Base-by-base conservation (phyloP, 2,113 vertebrate species). In the Neoarius graeffei region DNA sequence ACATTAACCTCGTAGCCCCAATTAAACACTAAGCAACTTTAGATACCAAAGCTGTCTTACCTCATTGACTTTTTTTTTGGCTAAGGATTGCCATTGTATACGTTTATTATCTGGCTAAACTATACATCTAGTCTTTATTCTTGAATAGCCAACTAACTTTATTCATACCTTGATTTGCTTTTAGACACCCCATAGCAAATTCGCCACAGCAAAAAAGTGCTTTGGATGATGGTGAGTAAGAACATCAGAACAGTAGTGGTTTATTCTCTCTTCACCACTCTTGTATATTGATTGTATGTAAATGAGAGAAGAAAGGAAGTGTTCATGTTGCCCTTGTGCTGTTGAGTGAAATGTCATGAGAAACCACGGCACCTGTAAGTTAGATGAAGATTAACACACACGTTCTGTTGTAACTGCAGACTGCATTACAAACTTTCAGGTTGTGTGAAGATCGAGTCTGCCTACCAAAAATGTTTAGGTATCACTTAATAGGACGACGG, bases 171-270 rank as follows among this genome's bases (percentile, higher is more conserved):
- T 69, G 30, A 5, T 25, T 86, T 81, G n/a, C 74, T 86, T 83
- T 86, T 62, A 91, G 91, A 74, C 81, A 90, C 79, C 91, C 91
- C 35, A 88, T 90, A 83, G 84, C 89, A 86, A 52, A 42, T 6
- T 52, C 67, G 0, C 27, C 87, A 25, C 54, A 88, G n/a, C 56
- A 17, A 11, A 83, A 85, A 7, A 66, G n/a, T 25, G 17, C 42
- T 17, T 4, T 83, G 30, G 57, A 64, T 59, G 71, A 77, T 15
- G 87, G 82, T 88, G 14, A 80, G 85, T 80, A 76, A 19, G 5
- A 83, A 69, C 54, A 56, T 7, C 50, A 86, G 42, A 48, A 10
- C 60, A 81, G 19, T 3, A 81, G 79, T 11, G 2, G 13, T 77
- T 81, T 80, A 9, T 57, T 81, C 27, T 60, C 56, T 59, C 15